Evolutionary conservation across 2,113 vertebrate species (phyloP), one percentile per base, ranked within the genome.

Genomic region (Circaetus gallicus): DNA sequence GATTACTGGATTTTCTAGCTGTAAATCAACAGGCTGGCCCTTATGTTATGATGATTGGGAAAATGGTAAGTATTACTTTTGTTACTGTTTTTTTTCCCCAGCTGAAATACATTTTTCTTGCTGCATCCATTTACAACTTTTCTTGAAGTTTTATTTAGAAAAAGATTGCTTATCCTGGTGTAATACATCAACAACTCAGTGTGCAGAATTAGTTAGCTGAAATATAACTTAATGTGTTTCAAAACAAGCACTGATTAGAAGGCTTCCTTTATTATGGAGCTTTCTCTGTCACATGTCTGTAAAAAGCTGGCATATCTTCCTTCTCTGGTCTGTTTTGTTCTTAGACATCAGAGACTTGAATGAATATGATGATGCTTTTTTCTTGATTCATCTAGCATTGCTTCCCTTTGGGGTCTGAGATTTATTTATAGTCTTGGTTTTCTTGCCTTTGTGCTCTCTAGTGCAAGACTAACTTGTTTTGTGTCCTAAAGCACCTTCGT

Each of bases 11-110:
- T 97, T 99, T 99, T 97, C 98, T 99, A 96, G 99, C 99, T 82
- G 99, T 99, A 95, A 99, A 99, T 98, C 99, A 99, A 94, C 99
- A 99, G 96, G 99, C 99, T 93, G 99, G 99, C 70, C 99, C 99
- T 20, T 99, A 99, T 16, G 99, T 99, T 96, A 99, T 99, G 99
- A 99, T 99, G 99, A 99, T 99, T 94, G 99, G 99, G 87, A 99
- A 99, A 98, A 99, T 99, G 99, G 99, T 99, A 98, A 99, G 99
- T 98, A 88, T 72, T 65, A 2, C 50, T 67, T 84, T 36, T 71
- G 31, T 53, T 82, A 34, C 20, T 89, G 28, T 22, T 28, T 40
- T 53, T 55, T 36, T 36, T 1, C 0, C 38, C 34, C 56, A 8
- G 4, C 24, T 79, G 61, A 81, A 84, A 43, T 86, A 28, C 2